Base-by-base conservation (phyloP, 2,888 invertebrate species). In the Tipula lateralis region DNA sequence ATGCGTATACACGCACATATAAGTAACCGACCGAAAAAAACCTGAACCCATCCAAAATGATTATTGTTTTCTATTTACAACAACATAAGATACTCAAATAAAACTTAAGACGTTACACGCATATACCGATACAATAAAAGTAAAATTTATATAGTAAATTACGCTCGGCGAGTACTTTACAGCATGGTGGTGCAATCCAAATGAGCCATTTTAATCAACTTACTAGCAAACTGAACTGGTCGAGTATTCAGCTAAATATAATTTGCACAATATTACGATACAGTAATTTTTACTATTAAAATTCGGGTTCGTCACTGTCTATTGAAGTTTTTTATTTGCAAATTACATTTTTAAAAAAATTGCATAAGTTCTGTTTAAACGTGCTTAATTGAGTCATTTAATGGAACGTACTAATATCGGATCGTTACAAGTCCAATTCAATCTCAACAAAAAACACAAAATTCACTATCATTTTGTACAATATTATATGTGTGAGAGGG, bases 91-190 rank as follows among this genome's bases (percentile, higher is more conserved):
- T 66, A 66, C 66, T 66, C 66, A 66, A 66, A 66, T 66, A 66
- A 66, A 66, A 66, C 66, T 66, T 66, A 66, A 66, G 66, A 66
- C 66, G 66, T 66, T 66, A 66, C 44, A 50, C 66, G 66, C 66
- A 66, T 24, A 24, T 66, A 66, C 19, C 24, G 66, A 66, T 9
- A 66, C 66, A 66, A n/a, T n/a, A n/a, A 66, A 66, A 66, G 66
- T 66, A 66, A 66, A 66, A 66, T 66, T 24, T 66, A 66, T n/a
- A n/a, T 66, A 9, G 7, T 66, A 24, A 66, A 66, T 66, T 19
- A 24, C n/a, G 9, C 24, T 39, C 9, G 12, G 0, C 9, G 39
- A 39, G 32, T 32, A 32, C 6, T 5, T 5, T 32, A 32, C 3
- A 36, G n/a, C 4, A 16, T 24, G 24, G 13, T 66, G 66, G 66